These are phyloP conservation scores for Pardalotus punctatus DNA, from an alignment of 2,113 vertebrate species.

Conservation along the genomic window DNA sequence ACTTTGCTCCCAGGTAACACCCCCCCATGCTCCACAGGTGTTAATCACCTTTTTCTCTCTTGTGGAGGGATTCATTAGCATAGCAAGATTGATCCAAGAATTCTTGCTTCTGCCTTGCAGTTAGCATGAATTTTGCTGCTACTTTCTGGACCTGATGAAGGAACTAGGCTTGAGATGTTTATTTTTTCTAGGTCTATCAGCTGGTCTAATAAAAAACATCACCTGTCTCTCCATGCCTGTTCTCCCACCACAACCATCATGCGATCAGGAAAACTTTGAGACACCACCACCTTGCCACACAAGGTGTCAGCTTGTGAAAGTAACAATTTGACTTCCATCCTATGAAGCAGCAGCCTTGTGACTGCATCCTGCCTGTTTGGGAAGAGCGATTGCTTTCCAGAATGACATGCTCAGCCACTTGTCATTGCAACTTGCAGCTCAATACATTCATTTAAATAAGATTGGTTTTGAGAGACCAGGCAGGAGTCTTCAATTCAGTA, in stretches of 20 bases:
- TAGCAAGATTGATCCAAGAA: neutral
- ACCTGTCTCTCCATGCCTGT: neutral
- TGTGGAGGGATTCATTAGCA: neutral
- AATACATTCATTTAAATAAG: neutral
- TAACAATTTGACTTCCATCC: neutral
- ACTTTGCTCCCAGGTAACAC: neutral
- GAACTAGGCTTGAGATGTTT: neutral
- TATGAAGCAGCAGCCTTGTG: neutral
- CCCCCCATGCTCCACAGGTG: neutral
- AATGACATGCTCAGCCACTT: neutral
- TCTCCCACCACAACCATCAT: fast-evolving
- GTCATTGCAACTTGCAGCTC: neutral
- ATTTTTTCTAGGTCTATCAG: neutral
- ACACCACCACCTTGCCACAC: neutral
- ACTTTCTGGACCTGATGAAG: neutral
- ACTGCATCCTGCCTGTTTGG: neutral
- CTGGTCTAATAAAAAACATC: neutral
- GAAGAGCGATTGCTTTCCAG: neutral
- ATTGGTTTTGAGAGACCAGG: neutral
- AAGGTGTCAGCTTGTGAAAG: neutral
- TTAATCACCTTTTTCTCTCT: conserved; percentile 1
- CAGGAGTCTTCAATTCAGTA: neutral
- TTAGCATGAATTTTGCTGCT: neutral
- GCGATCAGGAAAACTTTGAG: neutral
- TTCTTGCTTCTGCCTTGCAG: neutral